These are phyloP conservation scores for Myzus persicae DNA, from an alignment of 1,140 invertebrate species.

Conservation along the genomic window DNA sequence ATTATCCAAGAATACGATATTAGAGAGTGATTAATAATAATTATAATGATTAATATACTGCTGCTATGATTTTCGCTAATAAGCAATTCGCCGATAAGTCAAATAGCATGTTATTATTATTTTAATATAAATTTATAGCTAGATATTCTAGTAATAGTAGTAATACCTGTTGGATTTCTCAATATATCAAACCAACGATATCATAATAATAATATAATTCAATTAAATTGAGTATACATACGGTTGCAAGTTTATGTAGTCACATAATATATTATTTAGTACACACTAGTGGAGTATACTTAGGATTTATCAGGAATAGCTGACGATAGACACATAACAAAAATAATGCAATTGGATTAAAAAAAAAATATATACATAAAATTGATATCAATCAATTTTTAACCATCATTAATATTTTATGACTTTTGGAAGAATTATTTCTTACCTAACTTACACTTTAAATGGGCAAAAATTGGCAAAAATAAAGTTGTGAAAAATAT, in stretches of 20 bases:
- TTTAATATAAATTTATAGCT: background rate
- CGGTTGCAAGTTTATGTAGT: too few relatives aligned
- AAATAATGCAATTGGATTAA: too few relatives aligned
- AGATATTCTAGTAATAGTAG: background rate
- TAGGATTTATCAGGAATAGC: background rate
- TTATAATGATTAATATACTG: background rate
- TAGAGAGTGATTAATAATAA: background rate
- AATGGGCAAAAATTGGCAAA: too few relatives aligned
- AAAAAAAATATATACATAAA: too few relatives aligned
- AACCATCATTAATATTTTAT: too few relatives aligned
- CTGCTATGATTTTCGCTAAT: background rate
- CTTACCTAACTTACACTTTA: too few relatives aligned
- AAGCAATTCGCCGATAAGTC: background rate
- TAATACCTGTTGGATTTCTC: background rate
- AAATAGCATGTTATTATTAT: background rate
- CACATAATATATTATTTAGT: too few relatives aligned
- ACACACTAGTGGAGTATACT: background rate
- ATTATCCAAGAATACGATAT: background rate
- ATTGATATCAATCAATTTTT: too few relatives aligned
- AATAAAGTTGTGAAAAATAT: too few relatives aligned
- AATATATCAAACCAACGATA: background rate
- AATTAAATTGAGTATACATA: background rate
- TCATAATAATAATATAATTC: background rate
- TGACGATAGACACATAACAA: too few relatives aligned
- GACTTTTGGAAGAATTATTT: too few relatives aligned